Base-by-base conservation (phyloP, 2,113 vertebrate species). In the Takifugu flavidus region DNA sequence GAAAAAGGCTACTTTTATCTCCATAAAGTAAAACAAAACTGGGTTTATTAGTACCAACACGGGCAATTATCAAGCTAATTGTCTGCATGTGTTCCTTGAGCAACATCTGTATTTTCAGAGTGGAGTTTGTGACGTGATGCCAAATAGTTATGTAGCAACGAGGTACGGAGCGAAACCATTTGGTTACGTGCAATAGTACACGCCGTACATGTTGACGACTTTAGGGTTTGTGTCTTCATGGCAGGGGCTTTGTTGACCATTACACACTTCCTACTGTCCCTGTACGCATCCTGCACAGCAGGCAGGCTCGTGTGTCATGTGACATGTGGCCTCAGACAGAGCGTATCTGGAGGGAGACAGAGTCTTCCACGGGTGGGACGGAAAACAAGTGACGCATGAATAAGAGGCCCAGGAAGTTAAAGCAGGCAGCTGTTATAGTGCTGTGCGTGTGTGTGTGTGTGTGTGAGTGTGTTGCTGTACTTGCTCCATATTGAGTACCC, bases 361-460 rank as follows among this genome's bases (percentile, higher is more conserved):
- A 67, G 62, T 75, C 75, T 80, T 83, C 72, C 54, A 79, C 83
- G 74, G 77, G 79, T 78, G 64, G 76, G 75, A 83, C 82, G 75
- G 65, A 87, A 88, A 90, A 88, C 84, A 85, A 86, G 78, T 81
- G 78, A 78, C 53, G 75, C 84, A 85, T 83, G 80, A 86, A 77
- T 78, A 81, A 88, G 84, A 79, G 85, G 81, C 71, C 81, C 85
- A 85, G 84, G 82, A 87, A 86, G 86, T 82, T 82, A 70, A 83
- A 78, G 77, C 80, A 76, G 78, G 60, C 74, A 6, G 65, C 84
- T 85, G 82, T 80, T 86, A 77, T 81, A 84, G 74, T 70, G 82
- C 72, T 64, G 70, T 74, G 70, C 61, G 55, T 78, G 43, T 2
- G 27, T 73, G 43, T 62, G 43, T 62, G 45, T 49, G 73, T 70